Conservation (phyloP, 2,113 vertebrate genomes). For the Piliocolobus tephrosceles region DNA sequence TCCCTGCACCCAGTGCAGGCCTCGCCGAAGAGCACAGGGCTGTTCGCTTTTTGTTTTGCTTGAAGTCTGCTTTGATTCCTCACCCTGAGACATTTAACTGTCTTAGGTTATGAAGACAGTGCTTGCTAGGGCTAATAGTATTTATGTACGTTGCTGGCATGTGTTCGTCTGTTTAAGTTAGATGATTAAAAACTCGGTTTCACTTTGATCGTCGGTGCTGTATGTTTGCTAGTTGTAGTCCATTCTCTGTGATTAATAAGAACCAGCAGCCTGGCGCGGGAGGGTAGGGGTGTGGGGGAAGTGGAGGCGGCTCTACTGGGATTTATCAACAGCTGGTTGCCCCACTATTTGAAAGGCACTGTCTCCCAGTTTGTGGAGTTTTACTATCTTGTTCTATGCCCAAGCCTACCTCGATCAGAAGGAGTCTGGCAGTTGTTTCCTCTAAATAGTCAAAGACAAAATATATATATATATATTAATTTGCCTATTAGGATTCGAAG, state of each 20-base stretch:
- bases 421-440: background rate
- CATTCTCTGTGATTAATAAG: conserved; percentile 60
- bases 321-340: background rate
- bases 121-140: background rate
- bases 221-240: conserved; percentile 32
- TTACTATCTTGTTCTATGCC: background rate
- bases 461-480: background rate
- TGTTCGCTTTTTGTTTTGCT: background rate
- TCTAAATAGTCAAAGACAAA: background rate
- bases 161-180: background rate
- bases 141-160: background rate
- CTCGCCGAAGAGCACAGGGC: background rate
- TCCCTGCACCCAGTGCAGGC: background rate
- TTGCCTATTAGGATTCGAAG: background rate
- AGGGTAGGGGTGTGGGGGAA: background rate
- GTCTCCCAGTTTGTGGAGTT: background rate
- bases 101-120: conserved; percentile 4
- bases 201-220: conserved; percentile 63
- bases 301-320: background rate
- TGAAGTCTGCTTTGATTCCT: background rate
- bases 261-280: conserved; percentile 44
- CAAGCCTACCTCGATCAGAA: background rate
- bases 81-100: background rate
- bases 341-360: background rate
- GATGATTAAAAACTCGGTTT: conserved; percentile 46